These are phyloP conservation scores for Lethrus apterus DNA, from an alignment of 1,140 invertebrate species.

Conservation along the genomic window DNA sequence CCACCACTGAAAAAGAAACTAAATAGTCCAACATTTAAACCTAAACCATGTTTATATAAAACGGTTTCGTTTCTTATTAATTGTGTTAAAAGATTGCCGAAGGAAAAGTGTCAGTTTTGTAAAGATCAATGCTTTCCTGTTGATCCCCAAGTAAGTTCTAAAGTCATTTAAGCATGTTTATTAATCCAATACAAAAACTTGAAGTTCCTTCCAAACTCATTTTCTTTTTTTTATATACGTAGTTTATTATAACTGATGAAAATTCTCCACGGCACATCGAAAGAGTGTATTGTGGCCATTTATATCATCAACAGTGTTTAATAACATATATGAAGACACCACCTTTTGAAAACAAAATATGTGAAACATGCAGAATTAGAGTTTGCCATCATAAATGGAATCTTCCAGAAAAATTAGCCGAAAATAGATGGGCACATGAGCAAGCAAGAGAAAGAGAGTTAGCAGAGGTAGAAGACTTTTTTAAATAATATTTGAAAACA, in stretches of 20 bases:
- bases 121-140: conserved; percentile 51
- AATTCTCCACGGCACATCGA: conserved; percentile 55
- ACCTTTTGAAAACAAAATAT: conserved; percentile 61
- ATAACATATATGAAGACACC: conserved; percentile 65
- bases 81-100: conserved; percentile 52
- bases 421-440: conserved; percentile 70
- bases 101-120: conserved; percentile 58
- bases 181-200: no score
- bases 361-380: conserved; percentile 49
- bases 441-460: conserved; percentile 67
- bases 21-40: conserved; percentile 49
- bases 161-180: background rate
- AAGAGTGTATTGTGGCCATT: conserved; percentile 67
- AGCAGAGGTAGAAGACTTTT: conserved; percentile 67
- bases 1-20: conserved; percentile 51
- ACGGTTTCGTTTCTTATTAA: conserved; percentile 56
- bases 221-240: conserved; percentile 20
- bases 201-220: background rate
- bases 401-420: conserved; percentile 60
- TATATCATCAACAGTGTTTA: conserved; percentile 68
- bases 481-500: conserved; percentile 32
- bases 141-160: conserved; percentile 45
- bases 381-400: conserved; percentile 73
- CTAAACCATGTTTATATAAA: conserved; percentile 54
- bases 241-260: conserved; percentile 51